Conservation (phyloP, 2,888 invertebrate species). For the Malacosoma neustria region DNA sequence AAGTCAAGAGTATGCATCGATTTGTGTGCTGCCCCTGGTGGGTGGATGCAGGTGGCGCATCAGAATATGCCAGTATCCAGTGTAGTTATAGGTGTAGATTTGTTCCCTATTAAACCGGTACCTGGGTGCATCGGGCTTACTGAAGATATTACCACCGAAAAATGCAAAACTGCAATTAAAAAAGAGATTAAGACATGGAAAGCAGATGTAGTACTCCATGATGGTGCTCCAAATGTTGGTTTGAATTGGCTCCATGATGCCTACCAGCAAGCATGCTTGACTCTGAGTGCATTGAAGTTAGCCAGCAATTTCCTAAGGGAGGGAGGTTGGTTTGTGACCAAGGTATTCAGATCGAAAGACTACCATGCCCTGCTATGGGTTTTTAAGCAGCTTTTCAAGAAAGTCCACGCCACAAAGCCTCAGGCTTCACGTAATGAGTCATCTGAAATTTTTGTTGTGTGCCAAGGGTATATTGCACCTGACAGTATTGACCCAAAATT, state of each 20-base stretch:
- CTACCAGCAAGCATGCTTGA: conserved; percentile 93
- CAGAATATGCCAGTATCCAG: conserved; percentile 98
- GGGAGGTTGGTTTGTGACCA: conserved; percentile 98
- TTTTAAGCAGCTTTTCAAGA: conserved; percentile 95
- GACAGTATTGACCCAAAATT: conserved; percentile 94
- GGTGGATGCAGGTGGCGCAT: conserved; percentile 99
- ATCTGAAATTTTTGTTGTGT: conserved; percentile 99
- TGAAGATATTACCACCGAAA: conserved; percentile 98
- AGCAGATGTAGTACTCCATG: conserved; percentile 96
- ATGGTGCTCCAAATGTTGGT: conserved; percentile 98
- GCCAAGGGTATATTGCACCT: conserved; percentile 94
- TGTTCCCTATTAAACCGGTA: conserved; percentile 92
- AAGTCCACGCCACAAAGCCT: conserved; percentile 98
- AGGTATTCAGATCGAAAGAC: conserved; percentile 98
- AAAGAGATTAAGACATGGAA: conserved; percentile 96
- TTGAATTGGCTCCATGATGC: conserved; percentile 98
- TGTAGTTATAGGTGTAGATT: conserved; percentile 95
- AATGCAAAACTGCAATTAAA: conserved; percentile 86
- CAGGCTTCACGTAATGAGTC: conserved; percentile 98
- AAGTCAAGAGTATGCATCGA: conserved; percentile 97
- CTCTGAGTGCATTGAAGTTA: conserved; percentile 93
- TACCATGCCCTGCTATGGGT: conserved; percentile 97
- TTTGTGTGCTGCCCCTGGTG: conserved; percentile 99
- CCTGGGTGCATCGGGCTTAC: conserved; percentile 91
- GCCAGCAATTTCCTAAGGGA: conserved; percentile 90